Evolutionary conservation across 1,140 invertebrate genomes (phyloP), one percentile per base, ranked within the genome.

Genomic region (Thrips palmi): DNA sequence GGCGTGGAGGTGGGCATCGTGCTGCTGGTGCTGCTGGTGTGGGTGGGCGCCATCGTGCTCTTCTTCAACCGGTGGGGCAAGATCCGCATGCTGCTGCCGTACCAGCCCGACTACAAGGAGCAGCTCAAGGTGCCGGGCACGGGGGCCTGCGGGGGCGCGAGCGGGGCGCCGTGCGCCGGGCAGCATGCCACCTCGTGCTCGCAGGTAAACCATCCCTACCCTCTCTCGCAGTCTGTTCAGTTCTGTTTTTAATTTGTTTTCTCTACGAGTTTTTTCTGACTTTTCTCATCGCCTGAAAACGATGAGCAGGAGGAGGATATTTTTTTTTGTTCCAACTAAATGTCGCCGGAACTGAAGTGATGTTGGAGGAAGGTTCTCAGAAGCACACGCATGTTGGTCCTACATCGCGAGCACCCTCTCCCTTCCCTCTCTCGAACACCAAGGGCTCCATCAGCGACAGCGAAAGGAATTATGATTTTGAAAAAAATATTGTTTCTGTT

Each of bases 61-160:
- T 82, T 82, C 56, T 79, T 83, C 62, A 82, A 82, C 59, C 70
- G 80, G 34, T 85, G 80, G 80, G 79, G 79, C 39, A 84, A 85
- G 60, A 85, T 85, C 42, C 67, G 79, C 42, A 81, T 82, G 79
- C 54, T 83, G 54, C 76, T 81, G 51, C 80, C 77, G 3, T 84
- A 81, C 56, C 80, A 81, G 49, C 80, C 77, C 1, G 79, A 80
- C 48, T 80, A 77, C 52, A 72, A 77, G 44, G 72, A 77, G 42
- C 68, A 74, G 44, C 66, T n/a, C n/a, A n/a, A n/a, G n/a, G n/a
- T n/a, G 79, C 53, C 62, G 77, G 39, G 64, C 69, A 43, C 78
- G 73, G 47, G 81, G 76, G 51, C 69, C 71, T 0, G 62, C 78
- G 33, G 64, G 70, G 38, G 70, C 77, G 42, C 55, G 12, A 27